Base-by-base conservation (phyloP, 1,140 invertebrate species). In the Drosophila willistoni region DNA sequence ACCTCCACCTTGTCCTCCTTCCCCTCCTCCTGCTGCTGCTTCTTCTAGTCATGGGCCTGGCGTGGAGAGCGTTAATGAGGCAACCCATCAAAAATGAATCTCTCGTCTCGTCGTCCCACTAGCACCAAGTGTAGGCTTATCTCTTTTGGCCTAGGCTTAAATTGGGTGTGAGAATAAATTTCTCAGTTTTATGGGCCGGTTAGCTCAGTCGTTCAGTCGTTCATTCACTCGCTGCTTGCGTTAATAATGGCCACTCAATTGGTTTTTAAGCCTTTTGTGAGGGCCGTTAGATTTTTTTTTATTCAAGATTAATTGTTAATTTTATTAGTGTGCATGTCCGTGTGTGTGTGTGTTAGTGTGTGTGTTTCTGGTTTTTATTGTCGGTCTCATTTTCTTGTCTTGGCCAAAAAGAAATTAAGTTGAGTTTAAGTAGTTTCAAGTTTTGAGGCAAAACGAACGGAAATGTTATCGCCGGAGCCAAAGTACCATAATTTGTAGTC, bases 141-240 rank as follows among this genome's bases (percentile, higher is more conserved):
- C 82, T 79, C 41, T 74, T 29, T 29, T 77, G 34, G 64, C 73
- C 73, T 44, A 81, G 34, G 22, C 79, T 80, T 73, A 89, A 87
- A 87, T 89, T 89, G 81, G 84, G 84, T 89, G 84, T 84, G 84
- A 89, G 84, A 89, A 89, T 89, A 89, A 89, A 89, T 89, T 89
- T 89, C 77, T 79, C 69, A 78, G 84, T 82, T 87, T 87, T 87
- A 87, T 64, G 84, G 80, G 68, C 64, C 75, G 42, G n/a, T 51
- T 51, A 51, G 44, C 17, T 51, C 17, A 51, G 17, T 51, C 44
- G 44, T n/a, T 47, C 22, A 25, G 22, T 25, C 17, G 44, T 17
- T 47, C 44, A 7, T 19, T 36, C 59, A 74, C 79, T 74, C 56
- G 65, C 77, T 51, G 65, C 73, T 65, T 77, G 81, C 81, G 66